These are phyloP conservation scores for Pseudococcus viburni DNA, from an alignment of 2,888 invertebrate species.

Conservation along the genomic window DNA sequence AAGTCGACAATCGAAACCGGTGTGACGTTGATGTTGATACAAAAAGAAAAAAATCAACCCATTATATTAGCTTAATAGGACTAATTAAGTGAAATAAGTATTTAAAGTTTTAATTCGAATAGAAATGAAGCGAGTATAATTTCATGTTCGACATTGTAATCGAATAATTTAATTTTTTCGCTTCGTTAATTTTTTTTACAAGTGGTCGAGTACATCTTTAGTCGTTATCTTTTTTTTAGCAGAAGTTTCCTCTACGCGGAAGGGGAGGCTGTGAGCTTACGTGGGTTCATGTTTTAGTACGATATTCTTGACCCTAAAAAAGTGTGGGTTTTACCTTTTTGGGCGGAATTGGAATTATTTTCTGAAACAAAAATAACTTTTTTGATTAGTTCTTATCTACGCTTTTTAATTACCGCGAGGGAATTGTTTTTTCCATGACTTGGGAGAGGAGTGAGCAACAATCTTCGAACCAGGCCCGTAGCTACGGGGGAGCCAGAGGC, in stretches of 20 bases:
- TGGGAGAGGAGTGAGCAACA: too few species aligned
- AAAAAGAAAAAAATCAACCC: constrained; percentile 13
- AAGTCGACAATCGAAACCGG: background rate
- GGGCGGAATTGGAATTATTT: background rate
- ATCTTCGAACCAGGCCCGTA: too few species aligned
- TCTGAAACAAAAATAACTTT: background rate
- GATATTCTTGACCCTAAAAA: background rate
- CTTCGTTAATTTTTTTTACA: constrained; percentile 9
- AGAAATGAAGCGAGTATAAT: constrained; percentile 46
- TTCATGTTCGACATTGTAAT: constrained; percentile 47
- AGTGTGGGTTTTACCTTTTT: background rate
- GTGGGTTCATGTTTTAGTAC: background rate
- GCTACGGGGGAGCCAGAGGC: too few species aligned
- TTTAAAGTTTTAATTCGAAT: constrained; percentile 43
- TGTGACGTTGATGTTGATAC: constrained; percentile 2
- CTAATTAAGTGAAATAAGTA: constrained; percentile 53
- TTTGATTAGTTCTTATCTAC: background rate
- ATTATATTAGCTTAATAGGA: constrained; percentile 43
- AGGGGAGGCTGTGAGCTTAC: background rate
- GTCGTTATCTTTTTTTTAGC: background rate
- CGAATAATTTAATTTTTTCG: constrained; percentile 44
- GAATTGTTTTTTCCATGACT: too few species aligned
- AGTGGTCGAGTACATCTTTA: background rate
- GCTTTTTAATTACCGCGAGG: too few species aligned
- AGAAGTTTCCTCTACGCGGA: background rate